These are phyloP conservation scores for Struthio camelus DNA, from an alignment of 2,113 vertebrate genomes.

Conservation along the genomic window DNA sequence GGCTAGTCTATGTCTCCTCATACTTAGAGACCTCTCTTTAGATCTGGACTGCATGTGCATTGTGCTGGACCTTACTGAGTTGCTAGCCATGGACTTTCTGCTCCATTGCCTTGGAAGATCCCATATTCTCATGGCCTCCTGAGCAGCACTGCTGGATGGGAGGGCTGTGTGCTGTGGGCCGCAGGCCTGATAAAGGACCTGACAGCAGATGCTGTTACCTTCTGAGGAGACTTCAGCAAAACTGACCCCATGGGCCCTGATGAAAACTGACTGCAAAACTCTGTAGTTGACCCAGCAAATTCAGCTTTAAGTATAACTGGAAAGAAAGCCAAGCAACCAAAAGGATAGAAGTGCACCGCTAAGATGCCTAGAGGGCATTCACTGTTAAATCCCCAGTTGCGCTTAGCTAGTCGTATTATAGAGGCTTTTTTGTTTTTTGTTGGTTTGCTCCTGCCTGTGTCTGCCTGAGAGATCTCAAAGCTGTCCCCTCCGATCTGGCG, in stretches of 20 bases:
- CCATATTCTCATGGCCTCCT: background rate
- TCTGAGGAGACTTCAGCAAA: background rate
- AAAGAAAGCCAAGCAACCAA: background rate
- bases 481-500: accelerated
- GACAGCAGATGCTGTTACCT: background rate
- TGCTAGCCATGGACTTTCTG: background rate
- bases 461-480: background rate
- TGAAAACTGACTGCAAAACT: background rate
- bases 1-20: background rate
- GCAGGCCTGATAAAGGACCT: background rate
- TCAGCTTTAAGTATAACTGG: background rate
- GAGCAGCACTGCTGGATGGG: background rate
- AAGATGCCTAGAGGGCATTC: background rate
- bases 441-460: background rate
- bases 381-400: background rate
- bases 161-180: background rate
- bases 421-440: background rate
- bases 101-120: background rate
- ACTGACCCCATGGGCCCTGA: background rate
- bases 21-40: background rate
- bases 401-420: background rate
- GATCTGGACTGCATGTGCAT: background rate
- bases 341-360: background rate
- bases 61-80: background rate
- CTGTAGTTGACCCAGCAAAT: background rate